These are phyloP conservation scores for Thalpophila matura DNA, from an alignment of 2,888 invertebrate species.

Conservation along the genomic window DNA sequence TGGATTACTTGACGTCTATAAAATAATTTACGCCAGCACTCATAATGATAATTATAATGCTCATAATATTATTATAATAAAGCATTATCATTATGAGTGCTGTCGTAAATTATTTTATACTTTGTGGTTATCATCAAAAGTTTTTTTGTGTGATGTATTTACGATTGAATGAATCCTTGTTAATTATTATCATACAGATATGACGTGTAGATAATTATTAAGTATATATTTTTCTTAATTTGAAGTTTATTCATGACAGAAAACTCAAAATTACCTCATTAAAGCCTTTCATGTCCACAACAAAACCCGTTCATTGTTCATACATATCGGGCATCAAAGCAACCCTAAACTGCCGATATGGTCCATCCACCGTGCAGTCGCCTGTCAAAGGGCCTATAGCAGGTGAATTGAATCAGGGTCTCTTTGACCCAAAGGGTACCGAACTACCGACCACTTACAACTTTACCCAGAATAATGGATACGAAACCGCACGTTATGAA, in stretches of 20 bases:
- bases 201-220: too few species aligned
- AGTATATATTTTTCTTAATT: too few species aligned
- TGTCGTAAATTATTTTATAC: too few species aligned
- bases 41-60: too few species aligned
- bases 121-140: too few species aligned
- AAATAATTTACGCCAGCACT: too few species aligned
- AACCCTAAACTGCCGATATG: conserved; percentile 72
- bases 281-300: conserved; percentile 4
- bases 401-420: conserved; percentile 84
- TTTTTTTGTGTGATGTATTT: too few species aligned
- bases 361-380: conserved; percentile 58
- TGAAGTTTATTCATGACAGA: not conserved
- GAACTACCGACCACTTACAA: conserved; percentile 79
- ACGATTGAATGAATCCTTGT: too few species aligned
- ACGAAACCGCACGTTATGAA: conserved; percentile 77
- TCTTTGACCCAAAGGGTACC: conserved; percentile 74
- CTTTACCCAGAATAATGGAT: conserved; percentile 86
- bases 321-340: conserved; percentile 55
- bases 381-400: conserved; percentile 75
- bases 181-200: too few species aligned
- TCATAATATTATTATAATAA: too few species aligned
- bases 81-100: too few species aligned
- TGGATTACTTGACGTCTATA: too few species aligned
- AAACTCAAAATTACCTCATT: not conserved
- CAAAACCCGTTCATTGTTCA: conserved; percentile 26